phyloP scores from a whole-genome alignment of 2,888 invertebrate genomes.

The Lithodes maja region DNA sequence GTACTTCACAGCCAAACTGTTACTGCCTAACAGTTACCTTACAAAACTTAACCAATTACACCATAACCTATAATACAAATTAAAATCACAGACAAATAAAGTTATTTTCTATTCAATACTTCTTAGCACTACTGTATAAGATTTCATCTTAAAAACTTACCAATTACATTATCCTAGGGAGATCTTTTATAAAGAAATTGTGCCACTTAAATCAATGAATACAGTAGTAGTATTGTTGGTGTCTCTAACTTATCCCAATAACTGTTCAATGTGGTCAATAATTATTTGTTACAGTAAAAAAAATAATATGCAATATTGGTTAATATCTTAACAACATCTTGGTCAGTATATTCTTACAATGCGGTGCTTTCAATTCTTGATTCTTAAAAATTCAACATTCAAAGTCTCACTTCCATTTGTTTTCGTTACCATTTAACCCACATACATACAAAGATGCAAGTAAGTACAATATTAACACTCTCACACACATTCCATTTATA shows the following conservation, averaged over 20 bases:
- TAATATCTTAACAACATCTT: no score
- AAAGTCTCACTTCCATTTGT: no score
- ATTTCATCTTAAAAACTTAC: not conserved
- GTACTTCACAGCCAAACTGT: slow-evolving; percentile 2
- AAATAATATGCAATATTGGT: not conserved
- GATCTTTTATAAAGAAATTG: not conserved
- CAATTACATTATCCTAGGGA: not conserved
- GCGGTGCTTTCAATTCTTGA: no score
- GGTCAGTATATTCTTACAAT: no score
- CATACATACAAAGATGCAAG: not conserved
- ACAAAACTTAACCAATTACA: not conserved
- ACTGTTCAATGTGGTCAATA: not conserved
- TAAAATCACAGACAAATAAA: not conserved
- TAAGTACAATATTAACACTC: not conserved
- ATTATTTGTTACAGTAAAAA: not conserved
- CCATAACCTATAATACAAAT: not conserved
- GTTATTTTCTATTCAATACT: not conserved
- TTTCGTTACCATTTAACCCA: no score
- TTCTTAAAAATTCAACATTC: no score
- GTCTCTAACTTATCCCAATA: not conserved
- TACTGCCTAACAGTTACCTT: not conserved
- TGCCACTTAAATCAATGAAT: not conserved
- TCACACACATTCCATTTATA: not conserved
- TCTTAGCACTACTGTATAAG: not conserved
- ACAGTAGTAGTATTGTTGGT: not conserved